These are phyloP conservation scores for Drosophila funebris DNA, from an alignment of 1,140 invertebrate species.

Conservation along the genomic window DNA sequence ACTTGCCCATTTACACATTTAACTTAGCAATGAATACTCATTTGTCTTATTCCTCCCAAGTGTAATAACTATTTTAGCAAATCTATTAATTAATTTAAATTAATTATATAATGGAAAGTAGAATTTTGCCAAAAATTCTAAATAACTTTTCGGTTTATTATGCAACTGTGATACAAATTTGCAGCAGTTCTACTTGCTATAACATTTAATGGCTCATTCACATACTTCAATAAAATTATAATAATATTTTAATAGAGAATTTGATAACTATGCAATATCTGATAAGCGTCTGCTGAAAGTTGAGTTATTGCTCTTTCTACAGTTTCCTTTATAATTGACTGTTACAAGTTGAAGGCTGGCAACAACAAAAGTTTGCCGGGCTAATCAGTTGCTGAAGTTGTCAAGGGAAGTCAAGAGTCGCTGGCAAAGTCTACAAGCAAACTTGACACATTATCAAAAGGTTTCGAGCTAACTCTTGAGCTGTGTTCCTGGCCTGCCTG, in stretches of 20 bases:
- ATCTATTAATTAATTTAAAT: too few species aligned
- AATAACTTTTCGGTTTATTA: too few species aligned
- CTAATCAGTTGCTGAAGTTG: conserved; percentile 53
- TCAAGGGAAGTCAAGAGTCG: conserved; percentile 12
- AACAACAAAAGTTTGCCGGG: conserved; percentile 21
- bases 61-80: too few species aligned
- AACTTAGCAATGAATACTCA: too few species aligned
- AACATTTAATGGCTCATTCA: too few species aligned
- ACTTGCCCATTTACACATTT: background rate
- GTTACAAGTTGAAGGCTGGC: conserved; percentile 10
- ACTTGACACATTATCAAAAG: conserved; percentile 63
- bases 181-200: too few species aligned
- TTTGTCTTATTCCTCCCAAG: too few species aligned
- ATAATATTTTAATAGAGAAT: background rate
- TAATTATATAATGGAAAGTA: too few species aligned
- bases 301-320: background rate
- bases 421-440: conserved; percentile 30
- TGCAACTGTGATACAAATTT: too few species aligned
- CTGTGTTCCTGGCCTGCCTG: conserved; percentile 26
- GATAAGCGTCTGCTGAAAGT: background rate
- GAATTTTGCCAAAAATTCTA: too few species aligned
- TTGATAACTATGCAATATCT: background rate
- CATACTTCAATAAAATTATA: background rate
- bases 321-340: conserved; percentile 19
- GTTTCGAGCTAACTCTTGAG: conserved; percentile 36